phyloP scores from a whole-genome alignment of 2,888 invertebrate genomes.

The Drosophila mimetica region DNA sequence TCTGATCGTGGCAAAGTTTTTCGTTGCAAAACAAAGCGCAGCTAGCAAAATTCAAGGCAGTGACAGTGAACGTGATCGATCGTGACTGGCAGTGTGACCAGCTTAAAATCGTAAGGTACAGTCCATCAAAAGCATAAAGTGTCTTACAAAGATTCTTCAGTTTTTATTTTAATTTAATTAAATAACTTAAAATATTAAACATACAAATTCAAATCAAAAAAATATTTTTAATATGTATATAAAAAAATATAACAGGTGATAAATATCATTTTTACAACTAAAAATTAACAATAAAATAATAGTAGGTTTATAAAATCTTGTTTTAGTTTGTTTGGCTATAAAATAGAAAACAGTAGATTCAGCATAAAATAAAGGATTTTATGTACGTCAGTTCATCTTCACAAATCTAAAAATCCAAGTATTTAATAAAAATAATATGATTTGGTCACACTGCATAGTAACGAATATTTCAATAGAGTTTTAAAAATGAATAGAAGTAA shows the following conservation, averaged over 20 bases:
- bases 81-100: conserved; percentile 41
- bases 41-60: conserved; percentile 50
- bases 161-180: not conserved
- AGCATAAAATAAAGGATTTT: too few species aligned
- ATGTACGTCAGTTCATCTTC: not conserved
- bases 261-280: not conserved
- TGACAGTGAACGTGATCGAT: conserved; percentile 37
- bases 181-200: not conserved
- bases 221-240: not conserved
- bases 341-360: not conserved
- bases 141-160: not conserved
- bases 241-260: not conserved
- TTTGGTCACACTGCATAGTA: conserved; percentile 52
- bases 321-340: not conserved
- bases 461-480: conserved; percentile 16
- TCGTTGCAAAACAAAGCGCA: conserved; percentile 64
- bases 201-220: not conserved
- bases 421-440: not conserved
- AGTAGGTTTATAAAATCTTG: not conserved
- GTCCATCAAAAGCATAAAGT: not conserved
- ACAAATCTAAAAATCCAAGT: not conserved
- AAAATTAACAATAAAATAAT: not conserved
- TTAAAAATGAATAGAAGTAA: conserved; percentile 19
- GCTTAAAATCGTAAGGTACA: not conserved
- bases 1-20: conserved; percentile 52